Percentiles rank a stretch among this genome's conserved stretches.
Evolutionary conservation across 2,113 vertebrate species (phyloP).

Genomic region (Paraplagusia blochii): DNA sequence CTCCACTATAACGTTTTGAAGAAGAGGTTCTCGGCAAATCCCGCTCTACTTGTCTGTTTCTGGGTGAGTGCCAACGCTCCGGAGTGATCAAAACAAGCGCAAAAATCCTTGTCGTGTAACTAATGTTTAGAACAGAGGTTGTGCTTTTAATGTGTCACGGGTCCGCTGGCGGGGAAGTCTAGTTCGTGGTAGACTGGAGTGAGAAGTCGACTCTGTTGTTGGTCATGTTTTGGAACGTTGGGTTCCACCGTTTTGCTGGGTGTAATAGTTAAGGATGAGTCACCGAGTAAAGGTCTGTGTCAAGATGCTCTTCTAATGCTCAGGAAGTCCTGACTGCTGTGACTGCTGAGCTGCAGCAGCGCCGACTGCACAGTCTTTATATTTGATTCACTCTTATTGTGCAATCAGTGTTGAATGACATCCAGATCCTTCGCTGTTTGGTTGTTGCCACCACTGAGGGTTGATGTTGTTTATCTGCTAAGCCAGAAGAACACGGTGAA

Average conservation of each 20-base stretch:
- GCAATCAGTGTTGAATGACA: slow-evolving; percentile 9
- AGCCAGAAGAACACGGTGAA: too few relatives aligned
- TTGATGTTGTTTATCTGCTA: too few relatives aligned
- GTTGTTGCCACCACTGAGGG: too few relatives aligned
- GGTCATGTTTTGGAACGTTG: slow-evolving; percentile 67
- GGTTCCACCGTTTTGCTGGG: slow-evolving; percentile 46
- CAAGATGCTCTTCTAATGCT: slow-evolving; percentile 21
- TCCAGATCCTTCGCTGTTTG: neutral
- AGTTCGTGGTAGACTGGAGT: slow-evolving; percentile 45
- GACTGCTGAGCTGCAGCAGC: neutral
- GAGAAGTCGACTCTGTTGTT: slow-evolving; percentile 52
- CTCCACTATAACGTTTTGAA: too few relatives aligned
- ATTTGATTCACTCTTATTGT: slow-evolving; percentile 13
- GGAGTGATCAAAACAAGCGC: slow-evolving; percentile 26
- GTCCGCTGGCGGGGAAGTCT: slow-evolving; percentile 34
- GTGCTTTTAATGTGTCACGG: slow-evolving; percentile 24
- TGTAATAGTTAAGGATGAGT: slow-evolving; percentile 60
- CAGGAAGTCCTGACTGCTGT: slow-evolving; percentile 1
- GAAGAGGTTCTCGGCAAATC: neutral
- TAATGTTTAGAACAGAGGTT: neutral
- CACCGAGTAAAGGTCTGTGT: slow-evolving; percentile 40
- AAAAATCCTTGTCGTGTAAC: neutral
- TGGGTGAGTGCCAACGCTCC: neutral
- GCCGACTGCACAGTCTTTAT: slow-evolving; percentile 9
- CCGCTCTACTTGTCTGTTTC: neutral